Evolutionary conservation across 2,797 vertebrate species (phyloP).

Genomic region (Apodemus agrarius): DNA sequence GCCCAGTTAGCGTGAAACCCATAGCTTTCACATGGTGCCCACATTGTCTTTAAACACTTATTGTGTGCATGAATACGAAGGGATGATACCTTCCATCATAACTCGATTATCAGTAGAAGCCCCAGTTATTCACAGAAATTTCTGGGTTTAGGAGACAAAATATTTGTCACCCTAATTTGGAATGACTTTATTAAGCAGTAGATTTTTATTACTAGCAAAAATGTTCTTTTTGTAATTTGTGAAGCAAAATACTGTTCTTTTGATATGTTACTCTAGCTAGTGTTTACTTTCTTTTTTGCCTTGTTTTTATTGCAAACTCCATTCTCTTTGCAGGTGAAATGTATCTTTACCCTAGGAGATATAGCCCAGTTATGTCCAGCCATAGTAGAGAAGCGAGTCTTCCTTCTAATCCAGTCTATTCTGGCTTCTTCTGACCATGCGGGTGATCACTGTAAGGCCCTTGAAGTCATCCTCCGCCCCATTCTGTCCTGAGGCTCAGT

Average conservation of each 20-base stretch:
- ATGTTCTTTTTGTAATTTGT: background rate
- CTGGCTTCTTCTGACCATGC: slow-evolving; percentile 87
- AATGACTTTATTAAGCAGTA: background rate
- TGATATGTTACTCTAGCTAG: background rate
- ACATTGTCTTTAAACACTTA: background rate
- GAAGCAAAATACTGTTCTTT: background rate
- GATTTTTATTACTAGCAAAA: background rate
- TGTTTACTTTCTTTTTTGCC: slow-evolving; percentile 20
- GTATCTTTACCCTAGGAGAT: slow-evolving; percentile 95
- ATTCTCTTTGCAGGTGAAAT: slow-evolving; percentile 89
- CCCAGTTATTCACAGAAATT: background rate
- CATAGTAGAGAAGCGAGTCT: slow-evolving; percentile 89
- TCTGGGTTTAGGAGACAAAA: background rate
- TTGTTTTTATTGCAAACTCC: slow-evolving; percentile 57
- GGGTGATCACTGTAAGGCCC: slow-evolving; percentile 87
- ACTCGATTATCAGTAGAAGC: background rate
- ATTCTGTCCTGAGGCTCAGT: background rate
- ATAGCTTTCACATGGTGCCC: background rate
- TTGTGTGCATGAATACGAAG: background rate
- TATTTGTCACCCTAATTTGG: background rate
- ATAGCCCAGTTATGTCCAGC: slow-evolving; percentile 93
- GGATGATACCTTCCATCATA: background rate
- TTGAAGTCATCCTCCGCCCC: fast-evolving
- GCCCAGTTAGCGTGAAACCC: background rate
- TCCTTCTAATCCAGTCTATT: slow-evolving; percentile 94